Evolutionary conservation across 1,140 invertebrate genomes (phyloP), one percentile per base, ranked within the genome.

Genomic region (Drosophila tani): DNA sequence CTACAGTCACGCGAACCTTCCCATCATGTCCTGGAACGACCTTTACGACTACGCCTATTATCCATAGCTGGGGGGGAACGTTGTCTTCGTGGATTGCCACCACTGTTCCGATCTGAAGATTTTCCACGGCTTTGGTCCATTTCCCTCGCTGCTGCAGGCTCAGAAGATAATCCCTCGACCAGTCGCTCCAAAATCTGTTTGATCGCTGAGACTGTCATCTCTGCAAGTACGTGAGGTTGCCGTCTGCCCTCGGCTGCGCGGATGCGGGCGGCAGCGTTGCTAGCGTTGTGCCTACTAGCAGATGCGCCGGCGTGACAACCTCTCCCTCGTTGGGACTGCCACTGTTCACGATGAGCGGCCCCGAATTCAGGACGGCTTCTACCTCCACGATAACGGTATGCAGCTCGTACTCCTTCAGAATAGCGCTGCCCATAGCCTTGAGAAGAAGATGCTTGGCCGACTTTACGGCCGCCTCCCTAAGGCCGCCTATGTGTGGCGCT

Each of bases 41-140:
- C 27, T 21, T 3, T 21, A 21, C 21, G 21, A 45, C 17, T 45
- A 45, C 43, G 8, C 43, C 43, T 9, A 45, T 45, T 45, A 45
- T 45, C 49, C 49, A 51, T 15, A 51, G 15, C 9, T 29, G 15
- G 4, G 49, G 49, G 49, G 49, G 47, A n/a, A 51, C 24, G 24
- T 51, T 51, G 49, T 17, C 7, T 51, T 51, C 24, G 24, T 51
- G 51, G n/a, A 56, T 56, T 40, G 53, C 35, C 35, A 24, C 53
- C n/a, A 56, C 53, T 1, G 32, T 41, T 14, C 19, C 12, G 19
- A 21, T 14, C 19, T 40, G 14, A 35, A 55, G 51, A 56, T 24
- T 41, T 12, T 38, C 2, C 17, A 55, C 6, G 11, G 14, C 51
- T 19, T 55, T 35, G 29, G 12, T 19, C 17, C 12, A 38, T 35